Conservation (phyloP, 2,113 vertebrate genomes). For the Balaeniceps rex region DNA sequence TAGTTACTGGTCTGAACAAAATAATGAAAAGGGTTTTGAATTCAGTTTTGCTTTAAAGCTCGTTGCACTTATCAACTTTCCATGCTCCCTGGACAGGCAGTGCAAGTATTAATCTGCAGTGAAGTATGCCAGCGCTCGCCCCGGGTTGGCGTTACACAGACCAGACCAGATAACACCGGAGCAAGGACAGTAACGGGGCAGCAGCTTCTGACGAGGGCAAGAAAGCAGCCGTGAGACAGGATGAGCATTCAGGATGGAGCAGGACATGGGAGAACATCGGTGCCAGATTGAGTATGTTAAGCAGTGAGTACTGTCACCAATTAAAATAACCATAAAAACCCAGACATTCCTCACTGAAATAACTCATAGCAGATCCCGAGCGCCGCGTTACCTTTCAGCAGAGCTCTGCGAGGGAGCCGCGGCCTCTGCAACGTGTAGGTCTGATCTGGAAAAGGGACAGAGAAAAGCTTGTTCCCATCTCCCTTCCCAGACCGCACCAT, state of each 20-base stretch:
- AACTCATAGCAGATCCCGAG: slow-evolving; percentile 43
- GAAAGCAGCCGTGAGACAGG: not conserved
- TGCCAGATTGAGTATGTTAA: slow-evolving; percentile 23
- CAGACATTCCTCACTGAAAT: slow-evolving; percentile 46
- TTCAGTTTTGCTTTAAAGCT: not conserved
- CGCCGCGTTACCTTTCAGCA: not conserved
- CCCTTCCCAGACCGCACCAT: not conserved
- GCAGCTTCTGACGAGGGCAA: not conserved
- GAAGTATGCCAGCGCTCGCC: not conserved
- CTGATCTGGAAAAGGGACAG: not conserved
- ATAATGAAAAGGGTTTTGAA: not conserved
- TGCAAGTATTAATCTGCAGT: not conserved
- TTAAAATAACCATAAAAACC: slow-evolving; percentile 57
- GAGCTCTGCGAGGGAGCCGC: not conserved
- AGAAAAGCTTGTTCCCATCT: not conserved
- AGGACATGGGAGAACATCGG: not conserved
- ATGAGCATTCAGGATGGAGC: not conserved
- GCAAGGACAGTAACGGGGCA: not conserved
- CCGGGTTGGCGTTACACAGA: not conserved
- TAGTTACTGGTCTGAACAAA: not conserved
- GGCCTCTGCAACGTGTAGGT: not conserved
- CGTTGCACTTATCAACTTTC: not conserved
- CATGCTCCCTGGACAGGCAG: not conserved
- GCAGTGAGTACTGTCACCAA: slow-evolving; percentile 50
- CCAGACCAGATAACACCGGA: not conserved